phyloP scores from a whole-genome alignment of 2,113 vertebrate genomes.

The Strix aluco region DNA sequence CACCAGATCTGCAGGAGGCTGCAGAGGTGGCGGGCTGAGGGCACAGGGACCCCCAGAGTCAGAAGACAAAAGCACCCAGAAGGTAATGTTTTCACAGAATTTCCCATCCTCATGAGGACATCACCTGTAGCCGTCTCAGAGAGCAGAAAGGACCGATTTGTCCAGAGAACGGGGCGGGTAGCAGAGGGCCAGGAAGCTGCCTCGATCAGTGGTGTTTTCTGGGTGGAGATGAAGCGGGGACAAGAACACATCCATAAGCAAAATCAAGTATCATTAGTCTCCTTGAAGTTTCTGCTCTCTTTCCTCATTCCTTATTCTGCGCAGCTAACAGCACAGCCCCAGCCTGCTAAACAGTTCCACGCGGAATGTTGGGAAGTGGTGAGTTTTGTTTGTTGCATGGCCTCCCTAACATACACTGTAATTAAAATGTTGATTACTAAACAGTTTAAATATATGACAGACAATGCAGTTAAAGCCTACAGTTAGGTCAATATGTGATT shows the following conservation, averaged over 20 bases:
- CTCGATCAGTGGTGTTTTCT: fast-evolving
- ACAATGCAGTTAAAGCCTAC: slow-evolving; percentile 79
- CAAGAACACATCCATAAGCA: background rate
- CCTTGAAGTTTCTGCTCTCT: background rate
- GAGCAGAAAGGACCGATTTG: background rate
- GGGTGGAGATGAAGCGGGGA: background rate
- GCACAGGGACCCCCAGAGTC: background rate
- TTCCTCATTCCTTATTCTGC: background rate
- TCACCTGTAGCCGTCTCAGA: background rate
- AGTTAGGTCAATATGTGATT: slow-evolving; percentile 87
- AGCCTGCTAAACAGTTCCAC: background rate
- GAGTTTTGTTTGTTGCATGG: slow-evolving; percentile 70
- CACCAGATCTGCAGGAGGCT: background rate
- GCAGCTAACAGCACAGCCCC: background rate
- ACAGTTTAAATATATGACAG: slow-evolving; percentile 78
- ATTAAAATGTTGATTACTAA: slow-evolving; percentile 82
- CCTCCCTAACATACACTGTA: slow-evolving; percentile 65
- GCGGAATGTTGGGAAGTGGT: background rate
- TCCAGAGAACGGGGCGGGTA: fast-evolving
- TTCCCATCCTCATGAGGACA: background rate
- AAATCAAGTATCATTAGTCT: background rate
- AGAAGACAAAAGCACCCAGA: background rate
- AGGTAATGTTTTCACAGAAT: background rate
- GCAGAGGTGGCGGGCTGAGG: background rate
- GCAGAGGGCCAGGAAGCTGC: background rate